Base-by-base conservation (phyloP, 92 coral and sea anemone genomes). In the Blastomussa wellsi region DNA sequence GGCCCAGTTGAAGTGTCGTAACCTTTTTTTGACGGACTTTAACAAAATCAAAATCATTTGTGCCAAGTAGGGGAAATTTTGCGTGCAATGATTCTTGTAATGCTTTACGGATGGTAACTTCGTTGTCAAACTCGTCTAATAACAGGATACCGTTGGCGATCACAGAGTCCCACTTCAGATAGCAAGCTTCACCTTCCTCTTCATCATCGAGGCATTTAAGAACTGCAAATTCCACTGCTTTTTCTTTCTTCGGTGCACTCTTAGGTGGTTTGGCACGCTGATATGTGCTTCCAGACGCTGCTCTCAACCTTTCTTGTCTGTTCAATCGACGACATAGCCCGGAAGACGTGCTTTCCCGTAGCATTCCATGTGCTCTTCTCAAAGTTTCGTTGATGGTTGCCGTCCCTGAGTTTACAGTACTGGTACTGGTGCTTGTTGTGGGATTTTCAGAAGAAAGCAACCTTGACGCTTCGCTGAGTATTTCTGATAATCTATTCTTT, bases 331-430 rank as follows among this genome's bases (percentile, higher is more conserved):
- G 74, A 71, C 73, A 84, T n/a, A 83, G 60, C n/a, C 91, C 87
- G 53, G 88, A 35, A 7, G 93, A 80, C 5, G 85, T 72, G 68
- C 93, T 87, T 49, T 84, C 91, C 24, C 86, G 24, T 33, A 80
- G 78, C 89, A 91, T 84, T 64, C 76, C 78, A 41, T 60, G 71
- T 11, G 93, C 93, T n/a, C n/a, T n/a, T n/a, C n/a, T n/a, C n/a
- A n/a, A n/a, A n/a, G n/a, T n/a, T n/a, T n/a, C 15, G 13, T 11
- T 59, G 66, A 59, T 59, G n/a, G 66, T 59, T 69, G 77, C 28
- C 77, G 29, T 14, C 14, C 1, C 51, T n/a, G 38, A 47, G 39
- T 55, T 80, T 22, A 62, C 15, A 66, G 29, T 24, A 62, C 59
- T 42, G 36, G 44, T 3, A 41, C 74, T 28, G 55, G 76, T 33